Percentiles rank a stretch among this genome's conserved stretches.
These are phyloP conservation scores for Pampus argenteus DNA, from an alignment of 2,797 vertebrate genomes.

Conservation along the genomic window DNA sequence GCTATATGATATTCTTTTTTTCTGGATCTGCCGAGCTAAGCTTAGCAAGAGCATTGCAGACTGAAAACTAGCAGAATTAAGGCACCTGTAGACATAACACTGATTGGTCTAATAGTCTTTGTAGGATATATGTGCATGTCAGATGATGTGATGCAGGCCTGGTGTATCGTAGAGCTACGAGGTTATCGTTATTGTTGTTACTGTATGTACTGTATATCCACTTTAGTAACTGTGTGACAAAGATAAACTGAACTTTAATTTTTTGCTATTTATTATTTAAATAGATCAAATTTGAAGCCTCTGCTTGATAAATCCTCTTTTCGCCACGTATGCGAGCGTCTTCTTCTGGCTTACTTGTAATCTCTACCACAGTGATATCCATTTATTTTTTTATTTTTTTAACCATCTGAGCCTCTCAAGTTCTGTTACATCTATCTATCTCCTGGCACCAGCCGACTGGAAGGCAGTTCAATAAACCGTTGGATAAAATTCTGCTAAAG, in stretches of 20 bases:
- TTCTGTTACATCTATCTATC: slow-evolving; percentile 50
- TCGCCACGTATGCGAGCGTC: slow-evolving; percentile 1
- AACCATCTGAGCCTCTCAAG: slow-evolving; percentile 46
- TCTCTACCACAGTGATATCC: slow-evolving; percentile 47
- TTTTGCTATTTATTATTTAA: slow-evolving; percentile 21
- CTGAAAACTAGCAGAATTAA: neutral
- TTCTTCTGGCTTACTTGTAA: slow-evolving; percentile 40
- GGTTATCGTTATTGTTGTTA: neutral
- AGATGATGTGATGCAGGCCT: too few species aligned
- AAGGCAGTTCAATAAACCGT: slow-evolving; percentile 63
- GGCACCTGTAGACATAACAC: neutral
- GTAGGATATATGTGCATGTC: too few species aligned
- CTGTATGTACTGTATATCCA: neutral
- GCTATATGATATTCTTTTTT: slow-evolving; percentile 6
- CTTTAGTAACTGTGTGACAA: neutral
- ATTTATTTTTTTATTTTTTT: too few species aligned
- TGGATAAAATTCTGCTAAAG: slow-evolving; percentile 65
- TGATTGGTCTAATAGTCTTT: neutral
- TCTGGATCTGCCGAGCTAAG: neutral
- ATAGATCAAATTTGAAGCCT: slow-evolving; percentile 34
- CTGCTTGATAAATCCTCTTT: slow-evolving; percentile 20
- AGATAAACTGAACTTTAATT: neutral
- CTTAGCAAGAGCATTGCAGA: slow-evolving; percentile 1
- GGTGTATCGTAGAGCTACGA: too few species aligned
- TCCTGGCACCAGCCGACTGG: slow-evolving; percentile 56